Evolutionary conservation across 2,888 invertebrate genomes (phyloP), one percentile per base, ranked within the genome.

Genomic region (Torymus texanus): DNA sequence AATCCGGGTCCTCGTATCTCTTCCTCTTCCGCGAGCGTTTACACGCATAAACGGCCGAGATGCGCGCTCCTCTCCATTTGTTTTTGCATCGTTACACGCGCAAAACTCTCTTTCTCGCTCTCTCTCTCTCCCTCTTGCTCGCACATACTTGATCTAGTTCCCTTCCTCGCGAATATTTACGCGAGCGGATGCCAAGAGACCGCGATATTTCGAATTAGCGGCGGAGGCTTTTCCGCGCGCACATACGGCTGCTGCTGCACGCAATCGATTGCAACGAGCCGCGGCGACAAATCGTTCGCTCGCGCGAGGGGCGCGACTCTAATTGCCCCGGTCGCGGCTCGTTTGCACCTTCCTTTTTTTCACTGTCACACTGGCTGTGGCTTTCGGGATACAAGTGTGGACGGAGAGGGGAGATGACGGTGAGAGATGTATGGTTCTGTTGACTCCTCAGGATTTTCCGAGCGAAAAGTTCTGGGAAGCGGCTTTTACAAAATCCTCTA

Each of bases 101-200:
- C 41, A 41, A 41, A 41, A 41, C 41, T 41, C 41, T 41, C 41
- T 8, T 8, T 41, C 41, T 41, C 41, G 0, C 41, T 8, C 41
- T 8, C 41, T 41, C 41, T 8, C 41, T 8, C 41, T 8, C 41
- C 29, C 29, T 41, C 8, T 8, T 41, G 16, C 41, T 53, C 51
- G 70, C 71, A 72, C 77, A 77, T 77, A 72, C 77, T 72, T 77
- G 77, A 77, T 77, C 77, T 72, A 77, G n/a, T 77, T 77, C 65
- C 18, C 29, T 14, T 10, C 8, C 58, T 55, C 21, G 72, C 10
- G 68, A 62, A 78, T 53, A 65, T 74, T 62, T 74, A 55, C 61
- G 14, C 61, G 21, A 2, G 14, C 55, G 56, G 12, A 79, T 79
- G 74, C 79, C 75, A 79, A 75, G 67, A 67, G 12, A 12, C 58